Base-by-base conservation (phyloP, 2,888 invertebrate species). In the Salticus scenicus region DNA sequence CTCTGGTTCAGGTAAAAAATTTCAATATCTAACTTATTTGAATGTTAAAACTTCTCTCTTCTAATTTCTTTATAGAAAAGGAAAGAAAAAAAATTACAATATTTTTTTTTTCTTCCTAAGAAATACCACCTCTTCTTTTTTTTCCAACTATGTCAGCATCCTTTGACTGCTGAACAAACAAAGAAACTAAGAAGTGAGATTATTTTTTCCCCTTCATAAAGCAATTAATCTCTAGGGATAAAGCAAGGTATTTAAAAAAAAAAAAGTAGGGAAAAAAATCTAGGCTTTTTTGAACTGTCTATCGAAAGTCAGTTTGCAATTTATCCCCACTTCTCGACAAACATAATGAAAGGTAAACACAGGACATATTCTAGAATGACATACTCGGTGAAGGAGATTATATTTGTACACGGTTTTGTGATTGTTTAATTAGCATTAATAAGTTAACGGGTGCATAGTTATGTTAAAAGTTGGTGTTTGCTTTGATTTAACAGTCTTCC, bases 371-470 rank as follows among this genome's bases (percentile, higher is more conserved):
- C 24, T n/a, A 7, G 57, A 12, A 57, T 24, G 20, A 24, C 7
- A 5, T 7, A 17, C 17, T 17, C 17, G 42, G 7, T 7, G 17
- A 47, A 47, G 42, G 24, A 12, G 24, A 7, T 37, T 7, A 10
- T 37, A 17, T 57, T 20, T 20, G 57, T 20, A 4, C 7, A 1
- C 20, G 2, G 57, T 57, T 57, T 57, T 57, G 24, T 24, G 57
- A 57, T 57, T 57, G 57, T 24, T 57, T 57, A 57, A 57, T 57
- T 57, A 57, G 57, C 57, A 57, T 57, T 57, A 24, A n/a, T 57
- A 8, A 24, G 57, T 24, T 24, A 24, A 47, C 42, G 42, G 42
- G 42, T 47, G 1, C 17, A 17, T 47, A 17, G n/a, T 17, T 47
- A 14, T 47, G n/a, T 47, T 47, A 47, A 47, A 47, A 47, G 17